A percentile compares a stretch with the other conserved stretches of the same genome.
These are phyloP conservation scores for Metalampra italica DNA, from an alignment of 2,888 invertebrate genomes.

Conservation along the genomic window DNA sequence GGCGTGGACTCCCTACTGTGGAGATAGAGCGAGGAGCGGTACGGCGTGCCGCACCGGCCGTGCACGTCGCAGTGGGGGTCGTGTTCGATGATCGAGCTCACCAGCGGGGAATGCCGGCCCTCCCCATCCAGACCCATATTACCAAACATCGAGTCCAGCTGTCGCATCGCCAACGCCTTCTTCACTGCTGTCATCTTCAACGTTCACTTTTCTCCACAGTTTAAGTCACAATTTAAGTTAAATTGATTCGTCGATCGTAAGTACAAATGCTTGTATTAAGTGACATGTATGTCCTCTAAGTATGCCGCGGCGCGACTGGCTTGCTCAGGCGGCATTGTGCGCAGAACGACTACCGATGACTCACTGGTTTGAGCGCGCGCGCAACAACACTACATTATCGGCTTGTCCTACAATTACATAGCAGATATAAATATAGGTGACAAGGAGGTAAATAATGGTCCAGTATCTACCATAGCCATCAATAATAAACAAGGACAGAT, in stretches of 20 bases:
- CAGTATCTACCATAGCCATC: constrained; percentile 42
- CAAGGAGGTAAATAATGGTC: constrained; percentile 67
- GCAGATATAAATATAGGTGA: constrained; percentile 60
- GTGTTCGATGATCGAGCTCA: constrained; percentile 76
- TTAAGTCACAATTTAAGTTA: constrained; percentile 41
- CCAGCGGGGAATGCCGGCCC: constrained; percentile 61
- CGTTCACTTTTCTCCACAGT: constrained; percentile 29
- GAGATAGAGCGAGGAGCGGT: constrained; percentile 65
- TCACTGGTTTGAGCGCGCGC: constrained; percentile 68
- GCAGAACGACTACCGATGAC: constrained; percentile 67
- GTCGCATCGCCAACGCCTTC: constrained; percentile 83
- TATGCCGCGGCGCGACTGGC: constrained; percentile 73
- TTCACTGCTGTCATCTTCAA: constrained; percentile 73
- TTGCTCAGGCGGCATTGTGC: constrained; percentile 68
- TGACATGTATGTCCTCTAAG: constrained; percentile 73
- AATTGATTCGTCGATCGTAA: constrained; percentile 36
- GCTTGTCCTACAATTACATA: constrained; percentile 62
- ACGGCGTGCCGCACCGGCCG: constrained; percentile 72
- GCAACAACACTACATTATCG: constrained; percentile 60
- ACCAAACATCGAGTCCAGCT: constrained; percentile 85
- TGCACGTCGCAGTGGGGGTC: constrained; percentile 85
- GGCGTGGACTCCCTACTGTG: constrained; percentile 74
- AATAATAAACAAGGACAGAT: constrained; percentile 59
- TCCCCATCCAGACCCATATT: constrained; percentile 80
- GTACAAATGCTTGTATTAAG: constrained; percentile 44